Conservation (phyloP, 2,888 invertebrate genomes). For the Drosophila koepferae region DNA sequence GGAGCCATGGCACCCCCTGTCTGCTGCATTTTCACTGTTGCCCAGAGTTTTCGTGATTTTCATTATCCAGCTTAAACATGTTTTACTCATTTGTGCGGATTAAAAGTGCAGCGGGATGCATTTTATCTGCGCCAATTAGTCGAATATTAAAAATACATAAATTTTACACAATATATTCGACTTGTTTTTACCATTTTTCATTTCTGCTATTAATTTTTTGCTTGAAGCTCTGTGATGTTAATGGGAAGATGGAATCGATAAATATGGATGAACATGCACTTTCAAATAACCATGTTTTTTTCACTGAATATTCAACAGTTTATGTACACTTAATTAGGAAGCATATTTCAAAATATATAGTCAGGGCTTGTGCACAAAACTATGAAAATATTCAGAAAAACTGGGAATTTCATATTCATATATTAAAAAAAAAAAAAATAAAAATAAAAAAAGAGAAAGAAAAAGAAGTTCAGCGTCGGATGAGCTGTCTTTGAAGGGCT, state of each 20-base stretch:
- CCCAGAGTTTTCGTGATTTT: slow-evolving; percentile 52
- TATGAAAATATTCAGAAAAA: background rate
- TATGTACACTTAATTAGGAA: slow-evolving; percentile 12
- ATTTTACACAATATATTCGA: slow-evolving; percentile 50
- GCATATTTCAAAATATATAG: slow-evolving; percentile 3
- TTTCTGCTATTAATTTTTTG: slow-evolving; percentile 22
- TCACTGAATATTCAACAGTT: background rate
- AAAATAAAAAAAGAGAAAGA: background rate
- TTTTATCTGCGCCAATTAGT: slow-evolving; percentile 76
- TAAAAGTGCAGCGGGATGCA: slow-evolving; percentile 38
- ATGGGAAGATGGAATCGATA: slow-evolving; percentile 1
- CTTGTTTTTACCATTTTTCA: slow-evolving; percentile 27
- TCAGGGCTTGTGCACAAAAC: background rate
- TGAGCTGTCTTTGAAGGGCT: no score
- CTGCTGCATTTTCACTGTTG: background rate
- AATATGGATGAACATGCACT: background rate
- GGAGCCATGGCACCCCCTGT: background rate
- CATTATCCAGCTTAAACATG: slow-evolving; percentile 67
- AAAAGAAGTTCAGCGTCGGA: background rate
- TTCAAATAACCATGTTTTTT: background rate
- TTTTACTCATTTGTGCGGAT: slow-evolving; percentile 56
- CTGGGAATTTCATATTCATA: no score
- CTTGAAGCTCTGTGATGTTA: background rate
- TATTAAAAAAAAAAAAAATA: no score
- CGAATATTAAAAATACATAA: slow-evolving; percentile 74